A percentile compares a stretch with the other conserved stretches of the same genome.
Evolutionary conservation across 2,888 invertebrate species (phyloP).

Genomic region (Drosophila leonis): DNA sequence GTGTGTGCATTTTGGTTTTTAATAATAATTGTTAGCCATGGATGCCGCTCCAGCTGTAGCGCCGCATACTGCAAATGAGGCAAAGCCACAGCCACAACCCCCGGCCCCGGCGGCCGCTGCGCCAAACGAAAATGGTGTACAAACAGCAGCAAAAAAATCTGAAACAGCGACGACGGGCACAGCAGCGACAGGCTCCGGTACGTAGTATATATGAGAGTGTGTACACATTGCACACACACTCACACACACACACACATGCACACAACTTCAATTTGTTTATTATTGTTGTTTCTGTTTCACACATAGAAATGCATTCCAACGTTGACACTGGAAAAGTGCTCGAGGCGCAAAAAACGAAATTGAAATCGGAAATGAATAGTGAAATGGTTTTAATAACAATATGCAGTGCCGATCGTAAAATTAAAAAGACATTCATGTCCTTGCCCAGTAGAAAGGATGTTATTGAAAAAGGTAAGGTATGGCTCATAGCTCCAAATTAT

Average conservation of each 20-base stretch:
- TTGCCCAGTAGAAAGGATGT: constrained; percentile 73
- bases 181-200: constrained; percentile 50
- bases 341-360: constrained; percentile 50
- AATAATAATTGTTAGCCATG: constrained; percentile 53
- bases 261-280: constrained; percentile 38
- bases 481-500: not conserved
- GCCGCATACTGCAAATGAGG: constrained; percentile 50
- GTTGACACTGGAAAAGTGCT: constrained; percentile 46
- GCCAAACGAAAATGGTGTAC: constrained; percentile 76
- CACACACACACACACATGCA: not conserved
- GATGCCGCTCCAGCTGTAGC: constrained; percentile 64
- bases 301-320: constrained; percentile 57
- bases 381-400: constrained; percentile 77
- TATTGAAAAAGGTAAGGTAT: constrained; percentile 62
- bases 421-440: constrained; percentile 76
- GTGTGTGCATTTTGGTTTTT: constrained; percentile 37
- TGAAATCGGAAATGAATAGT: constrained; percentile 52
- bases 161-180: constrained; percentile 45
- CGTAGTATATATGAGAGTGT: constrained; percentile 14
- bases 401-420: constrained; percentile 74
- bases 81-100: constrained; percentile 51
- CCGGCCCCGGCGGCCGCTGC: constrained; percentile 65
- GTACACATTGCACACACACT: not conserved
- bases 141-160: constrained; percentile 78
- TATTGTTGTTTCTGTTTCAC: constrained; percentile 2